Conservation (phyloP, 2,113 vertebrate species). For the Erythrocercus mccallii region DNA sequence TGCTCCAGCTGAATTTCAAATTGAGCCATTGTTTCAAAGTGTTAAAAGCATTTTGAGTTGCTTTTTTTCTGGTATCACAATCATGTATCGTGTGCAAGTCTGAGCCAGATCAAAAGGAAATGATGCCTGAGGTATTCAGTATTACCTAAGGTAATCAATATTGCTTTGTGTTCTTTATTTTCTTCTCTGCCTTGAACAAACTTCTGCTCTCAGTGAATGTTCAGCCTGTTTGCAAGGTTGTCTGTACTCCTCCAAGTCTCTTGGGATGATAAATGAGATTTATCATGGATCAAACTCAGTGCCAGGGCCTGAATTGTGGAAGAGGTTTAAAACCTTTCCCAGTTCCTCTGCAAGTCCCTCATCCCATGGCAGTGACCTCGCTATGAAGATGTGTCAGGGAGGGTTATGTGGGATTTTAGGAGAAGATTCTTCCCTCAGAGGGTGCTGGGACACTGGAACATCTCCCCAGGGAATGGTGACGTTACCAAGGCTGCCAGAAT, state of each 20-base stretch:
- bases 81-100: neutral
- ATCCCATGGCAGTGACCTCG: accelerated
- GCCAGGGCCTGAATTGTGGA: neutral
- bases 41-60: neutral
- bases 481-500: neutral
- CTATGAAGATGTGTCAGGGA: neutral
- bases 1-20: neutral
- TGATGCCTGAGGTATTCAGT: neutral
- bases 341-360: neutral
- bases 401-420: neutral
- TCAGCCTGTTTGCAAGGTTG: neutral
- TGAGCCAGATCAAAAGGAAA: neutral
- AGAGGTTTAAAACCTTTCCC: neutral
- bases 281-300: accelerated
- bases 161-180: neutral
- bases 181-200: neutral
- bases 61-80: neutral
- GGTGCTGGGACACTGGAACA: no score
- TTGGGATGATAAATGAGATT: neutral
- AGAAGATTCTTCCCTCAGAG: neutral
- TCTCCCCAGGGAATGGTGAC: neutral
- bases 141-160: neutral
- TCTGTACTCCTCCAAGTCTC: neutral
- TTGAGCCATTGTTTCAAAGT: neutral
- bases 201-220: accelerated